phyloP scores from a whole-genome alignment of 2,113 vertebrate species.

The Caranx ignobilis region DNA sequence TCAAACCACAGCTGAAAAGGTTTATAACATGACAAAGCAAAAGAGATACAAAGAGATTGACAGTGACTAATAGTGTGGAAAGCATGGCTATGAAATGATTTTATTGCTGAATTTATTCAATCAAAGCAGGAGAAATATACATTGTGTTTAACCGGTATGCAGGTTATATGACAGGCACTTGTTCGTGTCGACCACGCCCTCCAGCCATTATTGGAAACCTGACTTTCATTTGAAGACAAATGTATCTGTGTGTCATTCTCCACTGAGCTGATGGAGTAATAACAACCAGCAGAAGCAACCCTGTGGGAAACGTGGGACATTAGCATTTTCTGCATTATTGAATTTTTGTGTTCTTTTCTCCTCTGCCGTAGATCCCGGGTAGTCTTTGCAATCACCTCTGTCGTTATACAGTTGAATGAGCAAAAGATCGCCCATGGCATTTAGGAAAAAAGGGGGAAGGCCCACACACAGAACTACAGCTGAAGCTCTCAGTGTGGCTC shows the following conservation, averaged over 20 bases:
- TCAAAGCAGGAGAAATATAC: no score
- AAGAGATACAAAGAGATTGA: no score
- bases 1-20: no score
- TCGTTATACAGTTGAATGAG: constrained; percentile 54
- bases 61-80: no score
- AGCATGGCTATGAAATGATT: no score
- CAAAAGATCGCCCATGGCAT: constrained; percentile 43
- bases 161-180: no score
- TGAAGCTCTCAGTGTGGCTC: constrained; percentile 21
- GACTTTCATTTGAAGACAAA: no score
- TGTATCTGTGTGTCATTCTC: neutral
- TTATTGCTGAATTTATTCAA: no score
- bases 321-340: constrained; percentile 28
- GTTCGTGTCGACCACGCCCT: no score
- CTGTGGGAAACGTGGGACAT: constrained; percentile 12
- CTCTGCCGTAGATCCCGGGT: constrained; percentile 30
- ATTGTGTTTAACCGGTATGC: no score
- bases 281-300: neutral
- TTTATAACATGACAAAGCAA: no score
- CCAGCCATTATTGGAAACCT: no score
- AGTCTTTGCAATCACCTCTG: constrained; percentile 38
- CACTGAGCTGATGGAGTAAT: neutral
- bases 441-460: neutral
- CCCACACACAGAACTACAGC: constrained; percentile 13
- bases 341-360: constrained; percentile 8